Base-by-base conservation (phyloP, 2,797 vertebrate genomes). In the Lithobates pipiens region DNA sequence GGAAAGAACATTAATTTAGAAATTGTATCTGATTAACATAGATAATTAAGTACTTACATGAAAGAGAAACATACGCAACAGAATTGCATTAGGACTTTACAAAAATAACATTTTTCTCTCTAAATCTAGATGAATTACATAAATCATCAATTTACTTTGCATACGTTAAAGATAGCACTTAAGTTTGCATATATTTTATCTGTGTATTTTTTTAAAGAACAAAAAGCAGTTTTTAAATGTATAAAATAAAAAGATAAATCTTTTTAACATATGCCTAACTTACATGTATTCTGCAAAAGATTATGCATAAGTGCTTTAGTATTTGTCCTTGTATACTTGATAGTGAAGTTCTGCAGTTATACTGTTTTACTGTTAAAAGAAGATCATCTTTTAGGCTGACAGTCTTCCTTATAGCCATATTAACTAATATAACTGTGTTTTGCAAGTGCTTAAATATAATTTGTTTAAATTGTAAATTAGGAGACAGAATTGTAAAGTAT, bases 31-130 rank as follows among this genome's bases (percentile, higher is more conserved):
- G 18, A 61, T 61, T 61, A 61, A 23, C 54, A 61, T 61, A 61
- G 54, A 61, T 61, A 61, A 61, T 61, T 61, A 61, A 61, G 54
- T 61, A 61, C 54, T 61, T 61, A 61, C 54, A 61, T 61, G 54
- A 61, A 61, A n/a, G 8, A 61, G 21, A 61, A 61, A 61, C 54
- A 61, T 61, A 61, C 21, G 54, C 54, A 61, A 61, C 6, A 61
- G 54, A 11, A 8, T 23, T 61, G 54, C 18, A 61, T 61, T 61
- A 61, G 21, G 54, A 23, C 54, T 23, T 61, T 18, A 61, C 21
- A 61, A 61, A 61, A 61, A 61, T 23, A 23, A 4, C 1, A 23
- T 8, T 8, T 23, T 8, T 23, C 32, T 57, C 6, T 57, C 18
- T 50, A 50, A 50, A 50, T 57, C 54, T 61, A 61, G 54, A 61